A percentile compares a stretch with the other conserved stretches of the same genome.
phyloP scores from a whole-genome alignment of 2,113 vertebrate species.

The Leptosomus discolor region DNA sequence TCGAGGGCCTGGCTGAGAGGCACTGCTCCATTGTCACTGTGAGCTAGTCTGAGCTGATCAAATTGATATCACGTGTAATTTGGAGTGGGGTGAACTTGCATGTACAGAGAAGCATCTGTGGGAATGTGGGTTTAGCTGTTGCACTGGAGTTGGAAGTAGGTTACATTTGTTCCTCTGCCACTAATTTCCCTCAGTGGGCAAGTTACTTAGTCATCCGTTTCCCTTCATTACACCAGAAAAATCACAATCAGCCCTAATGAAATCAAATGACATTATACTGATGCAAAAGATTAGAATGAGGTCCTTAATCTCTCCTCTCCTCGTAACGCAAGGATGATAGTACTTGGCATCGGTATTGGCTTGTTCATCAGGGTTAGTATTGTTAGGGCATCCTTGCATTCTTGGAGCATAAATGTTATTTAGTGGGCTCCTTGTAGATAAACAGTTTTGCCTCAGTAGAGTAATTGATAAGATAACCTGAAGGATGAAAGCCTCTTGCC shows the following conservation, averaged over 20 bases:
- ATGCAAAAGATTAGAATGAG: not conserved
- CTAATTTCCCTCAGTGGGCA: not conserved
- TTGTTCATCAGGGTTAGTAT: not conserved
- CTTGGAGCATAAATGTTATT: not conserved
- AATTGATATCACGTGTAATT: not conserved
- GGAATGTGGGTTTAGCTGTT: not conserved
- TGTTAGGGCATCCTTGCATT: not conserved
- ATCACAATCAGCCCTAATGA: slow-evolving; percentile 35
- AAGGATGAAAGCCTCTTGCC: slow-evolving; percentile 5
- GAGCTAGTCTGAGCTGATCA: not conserved
- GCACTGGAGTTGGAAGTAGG: rapidly evolving
- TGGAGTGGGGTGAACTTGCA: not conserved
- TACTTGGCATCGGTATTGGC: not conserved
- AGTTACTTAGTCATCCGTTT: not conserved
- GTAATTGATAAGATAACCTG: not conserved
- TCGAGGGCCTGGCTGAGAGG: not conserved
- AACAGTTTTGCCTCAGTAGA: slow-evolving; percentile 31
- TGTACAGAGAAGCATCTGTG: not conserved
- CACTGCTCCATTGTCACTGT: rapidly evolving
- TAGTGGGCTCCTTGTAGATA: slow-evolving; percentile 30
- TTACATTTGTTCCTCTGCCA: not conserved
- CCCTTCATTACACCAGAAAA: not conserved
- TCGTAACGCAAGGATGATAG: not conserved
- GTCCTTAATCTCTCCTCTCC: not conserved
- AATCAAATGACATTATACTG: not conserved